Evolutionary conservation across 1,140 invertebrate species (phyloP), one percentile per base, ranked within the genome.

Genomic region (Papilio machaon): DNA sequence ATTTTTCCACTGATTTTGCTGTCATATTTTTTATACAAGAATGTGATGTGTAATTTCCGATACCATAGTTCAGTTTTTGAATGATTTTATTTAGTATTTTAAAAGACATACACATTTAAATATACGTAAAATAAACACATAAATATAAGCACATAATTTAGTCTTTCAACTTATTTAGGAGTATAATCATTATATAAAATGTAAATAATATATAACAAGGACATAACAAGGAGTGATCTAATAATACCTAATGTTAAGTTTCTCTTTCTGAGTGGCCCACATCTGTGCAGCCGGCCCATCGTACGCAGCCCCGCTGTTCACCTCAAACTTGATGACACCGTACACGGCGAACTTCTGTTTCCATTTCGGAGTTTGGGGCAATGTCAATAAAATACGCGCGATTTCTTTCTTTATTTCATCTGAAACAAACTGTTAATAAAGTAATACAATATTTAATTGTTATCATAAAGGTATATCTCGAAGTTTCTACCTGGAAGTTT

Each of bases 211-310:
- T 95, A 95, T 47, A 94, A n/a, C 80, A 95, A 86, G 80, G 93
- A 90, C 80, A 92, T 82, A n/a, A 91, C 79, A 58, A 95, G 85
- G 7, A 91, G 79, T 54, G 94, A 38, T 89, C 95, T 94, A 96
- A 94, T 96, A 96, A 94, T 96, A 96, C 82, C 95, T 91, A 87
- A 95, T 84, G 84, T 93, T 94, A 91, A 95, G 88, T 92, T 95
- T 89, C 91, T 92, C 87, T 87, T 89, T 93, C 95, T 95, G 83
- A 94, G 94, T 87, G 91, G 95, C 92, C 89, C 94, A 91, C 86
- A 96, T 88, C 84, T 95, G 94, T 90, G 91, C 90, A 94, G 91
- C 81, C 89, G 95, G 91, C 88, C 95, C 89, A 84, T 95, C 85
- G 86, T 96, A 96, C 80, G 90, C 87, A 83, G 91, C 91, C 88